phyloP scores from a whole-genome alignment of 2,888 invertebrate genomes.

The Terebella lapidaria region DNA sequence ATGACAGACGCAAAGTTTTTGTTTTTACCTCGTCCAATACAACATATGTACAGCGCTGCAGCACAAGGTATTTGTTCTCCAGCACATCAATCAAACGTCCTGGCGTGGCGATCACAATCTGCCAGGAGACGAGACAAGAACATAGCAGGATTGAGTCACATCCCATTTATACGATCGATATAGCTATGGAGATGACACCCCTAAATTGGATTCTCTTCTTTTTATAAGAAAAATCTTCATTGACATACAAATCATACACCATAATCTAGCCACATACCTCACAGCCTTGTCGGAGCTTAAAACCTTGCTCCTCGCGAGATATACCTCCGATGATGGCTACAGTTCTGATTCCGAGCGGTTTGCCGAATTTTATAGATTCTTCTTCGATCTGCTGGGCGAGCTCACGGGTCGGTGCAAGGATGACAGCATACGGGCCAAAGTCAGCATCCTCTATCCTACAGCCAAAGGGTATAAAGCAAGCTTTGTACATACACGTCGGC shows the following conservation, averaged over 20 bases:
- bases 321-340: slow-evolving; percentile 59
- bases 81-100: slow-evolving; percentile 98
- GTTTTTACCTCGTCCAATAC: slow-evolving; percentile 60
- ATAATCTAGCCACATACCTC: slow-evolving; percentile 69
- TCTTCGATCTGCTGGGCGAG: slow-evolving; percentile 99
- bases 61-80: slow-evolving; percentile 93
- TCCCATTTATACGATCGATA: not conserved
- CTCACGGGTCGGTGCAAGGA: slow-evolving; percentile 98
- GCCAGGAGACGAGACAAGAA: slow-evolving; percentile 30
- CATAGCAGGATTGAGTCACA: not conserved
- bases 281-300: slow-evolving; percentile 90
- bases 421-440: slow-evolving; percentile 94
- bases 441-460: slow-evolving; percentile 54
- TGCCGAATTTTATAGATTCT: slow-evolving; percentile 95
- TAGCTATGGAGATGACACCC: no score
- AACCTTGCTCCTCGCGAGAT: slow-evolving; percentile 97
- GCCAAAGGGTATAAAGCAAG: no score
- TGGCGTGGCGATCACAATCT: slow-evolving; percentile 98
- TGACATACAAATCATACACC: no score
- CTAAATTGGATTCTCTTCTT: no score
- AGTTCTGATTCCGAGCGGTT: slow-evolving; percentile 52
- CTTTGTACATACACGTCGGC: no score
- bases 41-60: slow-evolving; percentile 97
- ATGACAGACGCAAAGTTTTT: not conserved
- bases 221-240: no score